These are phyloP conservation scores for Cheirogaleus major DNA, from an alignment of 2,797 vertebrate species.

Conservation along the genomic window DNA sequence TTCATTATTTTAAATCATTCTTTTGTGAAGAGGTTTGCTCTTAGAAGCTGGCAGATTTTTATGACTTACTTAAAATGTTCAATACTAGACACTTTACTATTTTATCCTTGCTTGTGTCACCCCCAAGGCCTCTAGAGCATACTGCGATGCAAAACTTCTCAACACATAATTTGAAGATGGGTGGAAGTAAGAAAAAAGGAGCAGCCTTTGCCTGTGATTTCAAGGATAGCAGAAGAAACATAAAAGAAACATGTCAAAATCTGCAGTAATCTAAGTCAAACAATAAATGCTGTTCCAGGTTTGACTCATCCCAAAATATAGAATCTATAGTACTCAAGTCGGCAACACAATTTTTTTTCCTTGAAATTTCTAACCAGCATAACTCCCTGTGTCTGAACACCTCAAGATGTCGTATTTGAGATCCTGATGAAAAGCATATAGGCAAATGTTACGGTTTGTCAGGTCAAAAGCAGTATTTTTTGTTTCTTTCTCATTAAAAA, in stretches of 20 bases:
- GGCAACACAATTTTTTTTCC: background rate
- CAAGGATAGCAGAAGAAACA: background rate
- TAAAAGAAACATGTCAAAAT: slow-evolving; percentile 33
- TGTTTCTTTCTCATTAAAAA: slow-evolving; percentile 43
- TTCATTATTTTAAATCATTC: slow-evolving; percentile 22
- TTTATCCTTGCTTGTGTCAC: background rate
- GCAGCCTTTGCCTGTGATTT: background rate
- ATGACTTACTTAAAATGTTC: background rate
- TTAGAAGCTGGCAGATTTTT: background rate
- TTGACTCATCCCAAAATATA: background rate
- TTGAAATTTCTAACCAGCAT: slow-evolving; percentile 40
- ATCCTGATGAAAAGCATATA: slow-evolving; percentile 32
- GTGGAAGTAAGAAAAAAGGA: background rate
- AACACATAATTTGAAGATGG: background rate
- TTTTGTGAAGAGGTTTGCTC: slow-evolving; percentile 27
- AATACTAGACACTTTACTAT: background rate
- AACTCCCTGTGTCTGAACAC: background rate
- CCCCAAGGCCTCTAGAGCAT: background rate
- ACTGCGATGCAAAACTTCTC: background rate
- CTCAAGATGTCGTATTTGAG: background rate
- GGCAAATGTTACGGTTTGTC: background rate
- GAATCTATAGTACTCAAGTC: background rate
- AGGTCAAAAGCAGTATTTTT: slow-evolving; percentile 48
- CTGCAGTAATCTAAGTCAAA: slow-evolving; percentile 1
- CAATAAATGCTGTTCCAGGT: background rate